Base-by-base conservation (phyloP, 2,888 invertebrate species). In the Andrena bicolor region DNA sequence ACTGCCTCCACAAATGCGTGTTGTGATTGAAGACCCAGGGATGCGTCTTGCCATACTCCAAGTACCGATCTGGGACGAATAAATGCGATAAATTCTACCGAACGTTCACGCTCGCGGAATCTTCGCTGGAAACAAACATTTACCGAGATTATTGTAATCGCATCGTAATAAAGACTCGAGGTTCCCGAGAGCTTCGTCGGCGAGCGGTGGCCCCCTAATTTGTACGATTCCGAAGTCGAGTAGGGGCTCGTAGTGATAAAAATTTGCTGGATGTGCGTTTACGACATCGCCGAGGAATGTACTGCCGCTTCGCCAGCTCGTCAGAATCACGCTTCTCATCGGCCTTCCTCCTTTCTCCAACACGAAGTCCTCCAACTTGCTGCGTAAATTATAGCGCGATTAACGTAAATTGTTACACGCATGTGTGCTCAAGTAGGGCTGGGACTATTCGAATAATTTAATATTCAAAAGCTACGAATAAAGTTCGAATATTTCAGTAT, bases 251-350 rank as follows among this genome's bases (percentile, higher is more conserved):
- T 98, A 98, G 93, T 98, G 98, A 94, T 98, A 98, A 94, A 96
- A 98, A 93, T 97, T 98, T 41, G 96, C 98, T 23, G 98, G 98
- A 92, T 98, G 96, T 32, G 97, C 95, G 93, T 97, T 97, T 64
- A 98, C 93, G 60, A 98, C 96, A 91, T 98, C 98, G 72, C 98
- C 98, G 70, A 98, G 95, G 93, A 98, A 98, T 49, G 98, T 98
- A 26, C 98, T 98, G 6, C 98, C 98, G 4, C 98, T 97, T 88
- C 98, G 95, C 98, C 98, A 98, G 16, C 97, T 97, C n/a, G 98
- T 97, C 80, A 98, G 94, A 86, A 98, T 96, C 64, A 98, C 94
- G 93, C 96, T 97, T 85, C 97, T 95, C 76, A 97, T 92, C 4
- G 98, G 98, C 76, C 94, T 95, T 16, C 98, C 98, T 58, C 96